Evolutionary conservation across 2,113 vertebrate species (phyloP).

Genomic region (Bubo scandiacus): DNA sequence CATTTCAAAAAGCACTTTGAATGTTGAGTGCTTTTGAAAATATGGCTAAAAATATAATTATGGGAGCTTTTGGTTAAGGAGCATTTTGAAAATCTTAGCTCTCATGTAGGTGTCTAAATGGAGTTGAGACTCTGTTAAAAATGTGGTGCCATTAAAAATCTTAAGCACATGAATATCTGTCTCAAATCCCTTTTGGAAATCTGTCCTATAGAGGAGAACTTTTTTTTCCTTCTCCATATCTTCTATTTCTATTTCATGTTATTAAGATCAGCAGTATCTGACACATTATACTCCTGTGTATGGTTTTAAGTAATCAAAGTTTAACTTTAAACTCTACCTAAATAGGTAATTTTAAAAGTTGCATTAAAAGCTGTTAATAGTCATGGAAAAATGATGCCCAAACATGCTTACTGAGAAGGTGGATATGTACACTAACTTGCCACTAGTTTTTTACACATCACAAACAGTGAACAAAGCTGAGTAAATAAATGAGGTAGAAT

Average conservation of each 20-base stretch:
- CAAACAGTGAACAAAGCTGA: neutral
- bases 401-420: neutral
- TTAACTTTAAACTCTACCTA: neutral
- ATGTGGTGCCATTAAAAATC: neutral
- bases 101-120: neutral
- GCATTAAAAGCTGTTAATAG: neutral
- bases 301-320: neutral
- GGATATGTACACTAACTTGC: neutral
- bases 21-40: slow-evolving; percentile 8
- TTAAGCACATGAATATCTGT: neutral
- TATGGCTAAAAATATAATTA: neutral
- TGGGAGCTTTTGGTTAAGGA: neutral
- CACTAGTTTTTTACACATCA: neutral
- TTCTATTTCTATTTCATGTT: neutral
- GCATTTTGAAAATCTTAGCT: neutral
- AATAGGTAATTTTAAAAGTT: neutral
- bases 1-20: slow-evolving; percentile 34
- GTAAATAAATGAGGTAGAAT: neutral
- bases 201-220: neutral
- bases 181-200: neutral
- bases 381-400: neutral
- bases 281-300: neutral
- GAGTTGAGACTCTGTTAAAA: neutral
- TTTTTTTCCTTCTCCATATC: neutral
- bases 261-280: neutral